Percentiles rank a stretch among this genome's conserved stretches.
Conservation (phyloP, 2,888 invertebrate genomes). For the Tridacna crocea region DNA sequence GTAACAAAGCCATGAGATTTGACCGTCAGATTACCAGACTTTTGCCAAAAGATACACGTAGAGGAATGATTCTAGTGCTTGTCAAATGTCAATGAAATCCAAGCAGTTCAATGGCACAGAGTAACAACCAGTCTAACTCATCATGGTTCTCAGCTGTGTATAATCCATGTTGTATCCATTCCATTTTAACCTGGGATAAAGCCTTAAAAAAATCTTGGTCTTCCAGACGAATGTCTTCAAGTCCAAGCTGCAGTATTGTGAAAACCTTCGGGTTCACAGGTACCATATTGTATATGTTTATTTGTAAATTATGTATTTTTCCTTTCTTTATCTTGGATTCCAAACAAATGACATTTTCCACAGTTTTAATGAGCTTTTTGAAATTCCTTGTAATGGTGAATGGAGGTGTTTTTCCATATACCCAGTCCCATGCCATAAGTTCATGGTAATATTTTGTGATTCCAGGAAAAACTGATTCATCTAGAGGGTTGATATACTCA, state of each 20-base stretch:
- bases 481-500: constrained; percentile 61
- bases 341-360: constrained; percentile 39
- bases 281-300: constrained; percentile 29
- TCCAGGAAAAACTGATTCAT: constrained; percentile 67
- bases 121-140: constrained; percentile 54
- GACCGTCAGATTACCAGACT: too few relatives aligned
- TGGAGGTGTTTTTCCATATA: constrained; percentile 75
- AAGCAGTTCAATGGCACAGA: constrained; percentile 55
- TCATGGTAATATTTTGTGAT: constrained; percentile 54
- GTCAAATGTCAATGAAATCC: neutral
- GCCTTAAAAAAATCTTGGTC: constrained; percentile 21
- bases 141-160: constrained; percentile 46
- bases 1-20: too few relatives aligned
- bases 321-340: constrained; percentile 63
- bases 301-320: constrained; percentile 46
- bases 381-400: constrained; percentile 67
- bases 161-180: constrained; percentile 48
- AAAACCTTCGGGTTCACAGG: constrained; percentile 29
- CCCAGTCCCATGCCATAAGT: constrained; percentile 73
- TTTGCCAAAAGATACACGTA: too few relatives aligned
- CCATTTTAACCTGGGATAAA: constrained; percentile 47
- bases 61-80: too few relatives aligned
- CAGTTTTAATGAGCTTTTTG: constrained; percentile 17
- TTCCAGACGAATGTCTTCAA: constrained; percentile 33
- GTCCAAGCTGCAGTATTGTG: constrained; percentile 21